Base-by-base conservation (phyloP, 2,797 vertebrate species). In the Malurus leucopterus region DNA sequence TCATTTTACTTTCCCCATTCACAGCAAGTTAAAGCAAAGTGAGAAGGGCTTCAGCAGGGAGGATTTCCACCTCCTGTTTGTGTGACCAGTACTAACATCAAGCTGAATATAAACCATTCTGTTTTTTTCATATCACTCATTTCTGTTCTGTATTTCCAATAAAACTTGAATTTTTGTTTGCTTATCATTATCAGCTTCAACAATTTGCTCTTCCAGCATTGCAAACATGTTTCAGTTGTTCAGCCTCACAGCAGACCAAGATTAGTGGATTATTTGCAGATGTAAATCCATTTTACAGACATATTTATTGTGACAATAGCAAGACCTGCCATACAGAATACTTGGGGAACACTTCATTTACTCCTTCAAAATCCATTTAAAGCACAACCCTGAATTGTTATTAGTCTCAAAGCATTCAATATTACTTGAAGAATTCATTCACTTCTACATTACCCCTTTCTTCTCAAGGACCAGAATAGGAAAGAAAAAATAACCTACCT, bases 111-210 rank as follows among this genome's bases (percentile, higher is more conserved):
- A 85, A 51, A 72, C 44, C 3, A 15, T 38, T 74, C 64, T 54
- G 0, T 11, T 82, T 73, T 73, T 57, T 38, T 23, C 32, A 23
- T 68, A 29, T 79, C 47, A 40, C 38, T 86, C 30, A 22, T 73
- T 82, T 58, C 65, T 91, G 22, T 82, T 82, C 61, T 64, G 34
- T 86, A 86, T 75, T 90, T 74, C 79, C 41, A 95, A 91, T 93
- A 90, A 94, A 95, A 93, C 72, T 92, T 87, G 75, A 82, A 46
- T 43, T 32, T 84, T 82, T 86, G 65, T 80, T 49, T 47, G 58
- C 77, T 89, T 81, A 78, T 84, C 47, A 47, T 6, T 34, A 80
- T 57, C 59, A 65, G 27, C 38, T 89, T 83, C 43, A 64, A 54
- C n/a, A 68, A 47, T 6, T 34, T 77, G 62, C 54, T 87, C 14